Conservation (phyloP, 1,140 invertebrate genomes). For the Drosophila subpulchrella region DNA sequence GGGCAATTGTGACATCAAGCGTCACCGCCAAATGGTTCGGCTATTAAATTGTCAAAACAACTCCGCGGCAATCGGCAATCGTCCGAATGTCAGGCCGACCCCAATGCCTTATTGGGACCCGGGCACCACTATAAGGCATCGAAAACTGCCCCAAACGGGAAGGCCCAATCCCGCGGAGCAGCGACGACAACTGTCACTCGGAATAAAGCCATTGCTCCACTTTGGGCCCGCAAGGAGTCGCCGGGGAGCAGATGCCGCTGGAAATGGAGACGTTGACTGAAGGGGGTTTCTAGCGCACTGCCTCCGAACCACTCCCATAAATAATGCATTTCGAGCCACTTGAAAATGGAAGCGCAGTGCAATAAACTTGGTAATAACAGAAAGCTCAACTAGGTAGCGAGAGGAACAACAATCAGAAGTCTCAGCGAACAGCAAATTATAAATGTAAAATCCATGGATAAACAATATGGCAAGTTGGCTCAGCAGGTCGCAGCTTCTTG, state of each 20-base stretch:
- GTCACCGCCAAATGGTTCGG: slow-evolving; percentile 52
- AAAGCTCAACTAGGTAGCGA: slow-evolving; percentile 16
- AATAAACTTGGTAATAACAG: slow-evolving; percentile 57
- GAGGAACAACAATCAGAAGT: slow-evolving; percentile 13
- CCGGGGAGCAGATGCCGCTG: slow-evolving; percentile 4
- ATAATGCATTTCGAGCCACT: slow-evolving; percentile 72
- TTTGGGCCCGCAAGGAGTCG: slow-evolving; percentile 13
- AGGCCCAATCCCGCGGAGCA: slow-evolving; percentile 61
- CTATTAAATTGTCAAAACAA: slow-evolving; percentile 81
- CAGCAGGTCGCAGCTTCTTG: slow-evolving; percentile 32
- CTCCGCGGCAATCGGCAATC: slow-evolving; percentile 42
- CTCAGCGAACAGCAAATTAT: slow-evolving; percentile 40
- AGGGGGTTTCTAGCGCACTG: slow-evolving; percentile 75
- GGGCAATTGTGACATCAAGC: slow-evolving; percentile 71
- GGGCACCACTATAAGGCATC: slow-evolving; percentile 57
- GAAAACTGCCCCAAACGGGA: slow-evolving; percentile 46
- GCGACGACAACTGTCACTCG: slow-evolving; percentile 74
- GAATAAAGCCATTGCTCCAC: slow-evolving; percentile 79
- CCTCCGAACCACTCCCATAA: slow-evolving; percentile 66
- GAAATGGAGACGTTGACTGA: slow-evolving; percentile 38
- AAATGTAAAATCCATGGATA: slow-evolving; percentile 42
- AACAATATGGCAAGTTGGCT: slow-evolving; percentile 27
- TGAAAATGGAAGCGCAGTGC: slow-evolving; percentile 66
- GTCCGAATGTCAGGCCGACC: slow-evolving; percentile 29
- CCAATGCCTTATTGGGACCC: slow-evolving; percentile 58